These are phyloP conservation scores for Thyatira batis DNA, from an alignment of 2,888 invertebrate species.

Conservation along the genomic window DNA sequence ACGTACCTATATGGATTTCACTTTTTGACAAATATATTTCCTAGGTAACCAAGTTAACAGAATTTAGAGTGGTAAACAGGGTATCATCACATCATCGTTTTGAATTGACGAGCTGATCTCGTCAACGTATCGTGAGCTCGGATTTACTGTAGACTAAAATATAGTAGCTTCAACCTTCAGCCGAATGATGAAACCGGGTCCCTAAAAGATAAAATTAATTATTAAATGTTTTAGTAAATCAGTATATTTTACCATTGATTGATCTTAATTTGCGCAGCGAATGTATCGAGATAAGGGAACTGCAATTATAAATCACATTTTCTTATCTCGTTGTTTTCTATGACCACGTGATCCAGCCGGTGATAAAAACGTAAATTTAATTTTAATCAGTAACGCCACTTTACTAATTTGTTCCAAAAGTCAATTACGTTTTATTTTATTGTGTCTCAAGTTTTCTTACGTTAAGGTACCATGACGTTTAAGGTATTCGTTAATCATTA, in stretches of 20 bases:
- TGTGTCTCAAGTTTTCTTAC: neutral
- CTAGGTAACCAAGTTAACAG: too few species aligned
- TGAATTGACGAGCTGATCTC: too few species aligned
- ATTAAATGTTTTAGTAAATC: neutral
- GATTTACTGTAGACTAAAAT: too few species aligned
- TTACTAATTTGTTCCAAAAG: neutral
- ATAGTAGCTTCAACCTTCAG: neutral
- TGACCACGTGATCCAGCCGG: neutral
- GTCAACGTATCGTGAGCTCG: too few species aligned
- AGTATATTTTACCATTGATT: neutral
- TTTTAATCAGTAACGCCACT: neutral
- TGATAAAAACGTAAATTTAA: neutral
- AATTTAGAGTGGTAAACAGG: too few species aligned
- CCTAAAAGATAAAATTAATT: too few species aligned
- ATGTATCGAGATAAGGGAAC: neutral
- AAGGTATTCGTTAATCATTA: neutral
- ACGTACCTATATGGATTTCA: too few species aligned
- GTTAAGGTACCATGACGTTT: neutral
- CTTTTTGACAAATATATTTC: too few species aligned
- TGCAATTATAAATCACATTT: neutral
- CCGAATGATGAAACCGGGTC: neutral
- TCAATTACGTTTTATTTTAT: neutral
- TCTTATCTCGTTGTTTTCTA: neutral
- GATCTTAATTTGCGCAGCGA: neutral
- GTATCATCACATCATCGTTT: too few species aligned